These are phyloP conservation scores for Ligdia adustata DNA, from an alignment of 2,888 invertebrate genomes.

Conservation along the genomic window DNA sequence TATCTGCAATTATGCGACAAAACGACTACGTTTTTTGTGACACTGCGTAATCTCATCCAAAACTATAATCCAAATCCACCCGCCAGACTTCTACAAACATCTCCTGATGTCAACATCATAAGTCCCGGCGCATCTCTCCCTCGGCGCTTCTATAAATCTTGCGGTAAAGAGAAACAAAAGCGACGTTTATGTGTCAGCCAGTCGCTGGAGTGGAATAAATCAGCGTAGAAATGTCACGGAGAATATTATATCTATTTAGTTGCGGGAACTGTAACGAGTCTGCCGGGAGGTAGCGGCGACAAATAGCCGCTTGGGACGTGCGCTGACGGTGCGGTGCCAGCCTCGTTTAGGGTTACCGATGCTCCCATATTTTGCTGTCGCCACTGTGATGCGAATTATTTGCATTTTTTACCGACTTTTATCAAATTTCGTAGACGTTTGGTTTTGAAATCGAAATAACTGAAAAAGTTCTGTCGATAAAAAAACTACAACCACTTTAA, in stretches of 20 bases:
- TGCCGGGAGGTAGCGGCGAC: slow-evolving; percentile 63
- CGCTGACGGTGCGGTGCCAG: slow-evolving; percentile 30
- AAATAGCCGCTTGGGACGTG: slow-evolving; percentile 71
- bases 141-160: slow-evolving; percentile 54
- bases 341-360: slow-evolving; percentile 33
- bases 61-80: neutral
- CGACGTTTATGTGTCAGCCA: slow-evolving; percentile 81
- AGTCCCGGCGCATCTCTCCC: slow-evolving; percentile 32
- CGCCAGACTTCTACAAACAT: neutral
- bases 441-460: too few relatives aligned
- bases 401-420: too few relatives aligned
- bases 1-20: too few relatives aligned
- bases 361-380: slow-evolving; percentile 17
- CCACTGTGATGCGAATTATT: too few relatives aligned
- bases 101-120: slow-evolving; percentile 15
- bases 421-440: too few relatives aligned
- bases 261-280: slow-evolving; percentile 53
- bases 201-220: slow-evolving; percentile 68
- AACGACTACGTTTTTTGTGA: too few relatives aligned
- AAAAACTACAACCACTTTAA: too few relatives aligned
- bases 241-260: slow-evolving; percentile 31
- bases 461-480: too few relatives aligned
- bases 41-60: neutral
- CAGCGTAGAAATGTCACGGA: slow-evolving; percentile 57
- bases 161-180: slow-evolving; percentile 76